Conservation (phyloP, 2,888 invertebrate species). For the Ectemnius continuus region DNA sequence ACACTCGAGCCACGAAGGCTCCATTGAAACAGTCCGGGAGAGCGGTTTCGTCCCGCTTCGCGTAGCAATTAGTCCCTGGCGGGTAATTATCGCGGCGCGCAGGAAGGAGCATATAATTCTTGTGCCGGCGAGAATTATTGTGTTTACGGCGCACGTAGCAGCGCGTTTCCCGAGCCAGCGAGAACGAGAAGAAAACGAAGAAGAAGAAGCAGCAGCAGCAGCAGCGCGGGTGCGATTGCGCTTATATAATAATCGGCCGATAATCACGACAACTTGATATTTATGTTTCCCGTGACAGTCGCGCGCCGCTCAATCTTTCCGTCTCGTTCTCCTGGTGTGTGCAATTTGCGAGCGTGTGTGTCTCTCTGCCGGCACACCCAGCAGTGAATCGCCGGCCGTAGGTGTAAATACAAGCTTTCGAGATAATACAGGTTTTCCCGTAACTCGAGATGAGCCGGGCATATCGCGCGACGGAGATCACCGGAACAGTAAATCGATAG, state of each 20-base stretch:
- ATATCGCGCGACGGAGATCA: too few species aligned
- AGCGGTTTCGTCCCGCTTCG: slow-evolving; percentile 3
- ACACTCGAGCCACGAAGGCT: background rate
- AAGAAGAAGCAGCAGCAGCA: slow-evolving; percentile 22
- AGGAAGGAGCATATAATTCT: slow-evolving; percentile 41
- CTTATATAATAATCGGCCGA: slow-evolving; percentile 28
- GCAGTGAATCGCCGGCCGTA: too few species aligned
- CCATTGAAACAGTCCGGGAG: slow-evolving; percentile 13
- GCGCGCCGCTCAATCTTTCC: too few species aligned
- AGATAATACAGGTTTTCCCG: background rate
- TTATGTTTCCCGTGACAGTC: slow-evolving; percentile 14
- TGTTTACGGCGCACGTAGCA: slow-evolving; percentile 20
- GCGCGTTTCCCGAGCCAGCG: slow-evolving; percentile 11
- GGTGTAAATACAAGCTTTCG: background rate
- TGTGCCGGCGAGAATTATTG: slow-evolving; percentile 28
- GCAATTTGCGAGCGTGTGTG: too few species aligned
- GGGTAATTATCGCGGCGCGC: slow-evolving; percentile 29
- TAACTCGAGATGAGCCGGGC: background rate
- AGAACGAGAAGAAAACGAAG: slow-evolving; percentile 15
- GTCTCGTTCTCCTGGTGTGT: too few species aligned
- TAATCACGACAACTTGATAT: slow-evolving; percentile 22
- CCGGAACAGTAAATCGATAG: too few species aligned
- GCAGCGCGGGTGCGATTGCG: slow-evolving; percentile 18
- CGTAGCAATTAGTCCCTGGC: slow-evolving; percentile 26
- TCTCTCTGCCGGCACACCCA: too few species aligned